Conservation (phyloP, 92 coral and sea anemone genomes). For the Nematostella vectensis region DNA sequence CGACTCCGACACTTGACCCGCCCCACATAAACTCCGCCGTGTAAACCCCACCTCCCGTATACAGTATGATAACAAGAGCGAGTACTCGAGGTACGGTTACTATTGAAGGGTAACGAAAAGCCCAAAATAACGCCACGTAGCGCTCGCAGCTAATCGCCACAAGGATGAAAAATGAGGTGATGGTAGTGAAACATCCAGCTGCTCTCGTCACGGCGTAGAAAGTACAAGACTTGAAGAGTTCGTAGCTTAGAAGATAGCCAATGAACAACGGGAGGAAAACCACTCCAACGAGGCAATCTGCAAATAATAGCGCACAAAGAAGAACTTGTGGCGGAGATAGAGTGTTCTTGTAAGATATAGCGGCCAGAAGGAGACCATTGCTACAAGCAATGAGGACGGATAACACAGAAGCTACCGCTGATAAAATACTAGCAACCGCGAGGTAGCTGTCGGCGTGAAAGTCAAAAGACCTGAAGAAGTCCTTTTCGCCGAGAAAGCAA, state of each 20-base stretch:
- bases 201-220: conserved; percentile 8
- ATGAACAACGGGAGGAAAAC: conserved; percentile 27
- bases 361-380: conserved; percentile 13
- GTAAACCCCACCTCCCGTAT: not conserved
- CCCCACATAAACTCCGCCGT: conserved; percentile 1
- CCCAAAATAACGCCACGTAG: conserved; percentile 11
- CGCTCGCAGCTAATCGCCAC: conserved; percentile 16
- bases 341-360: conserved; percentile 18
- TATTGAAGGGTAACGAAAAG: conserved; percentile 6
- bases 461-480: conserved; percentile 1
- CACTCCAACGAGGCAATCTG: conserved; percentile 40
- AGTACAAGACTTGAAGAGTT: not conserved
- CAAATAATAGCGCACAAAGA: conserved; percentile 36
- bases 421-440: not conserved
- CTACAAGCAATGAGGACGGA: conserved; percentile 7
- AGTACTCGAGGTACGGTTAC: conserved; percentile 1
- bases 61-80: not conserved
- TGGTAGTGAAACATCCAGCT: conserved; percentile 9
- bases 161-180: conserved; percentile 13
- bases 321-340: conserved; percentile 36
- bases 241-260: conserved; percentile 5
- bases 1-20: not conserved
- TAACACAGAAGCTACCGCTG: not conserved
- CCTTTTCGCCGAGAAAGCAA: not conserved
- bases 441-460: conserved; percentile 4